These are phyloP conservation scores for Sebastolobus alascanus DNA, from an alignment of 2,797 vertebrate species.

Conservation along the genomic window DNA sequence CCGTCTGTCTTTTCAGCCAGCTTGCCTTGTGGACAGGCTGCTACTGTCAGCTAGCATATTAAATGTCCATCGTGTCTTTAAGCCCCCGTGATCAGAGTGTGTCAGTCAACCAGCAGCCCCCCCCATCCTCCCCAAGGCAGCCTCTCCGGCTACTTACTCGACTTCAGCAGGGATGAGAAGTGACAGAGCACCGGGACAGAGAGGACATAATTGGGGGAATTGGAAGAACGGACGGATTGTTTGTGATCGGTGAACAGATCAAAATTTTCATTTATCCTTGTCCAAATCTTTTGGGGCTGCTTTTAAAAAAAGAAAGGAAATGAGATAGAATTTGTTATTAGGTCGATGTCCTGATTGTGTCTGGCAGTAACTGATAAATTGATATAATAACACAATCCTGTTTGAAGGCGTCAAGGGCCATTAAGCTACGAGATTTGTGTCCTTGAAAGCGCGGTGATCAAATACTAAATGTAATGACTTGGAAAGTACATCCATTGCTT, in stretches of 20 bases:
- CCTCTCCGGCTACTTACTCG: slow-evolving; percentile 32
- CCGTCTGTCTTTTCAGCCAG: slow-evolving; percentile 41
- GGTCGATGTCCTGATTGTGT: slow-evolving; percentile 25
- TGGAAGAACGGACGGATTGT: slow-evolving; percentile 26
- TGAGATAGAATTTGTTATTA: slow-evolving; percentile 25
- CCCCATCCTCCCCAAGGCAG: neutral
- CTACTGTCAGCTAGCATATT: slow-evolving; percentile 56
- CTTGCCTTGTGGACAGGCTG: slow-evolving; percentile 39
- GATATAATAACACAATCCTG: slow-evolving; percentile 22
- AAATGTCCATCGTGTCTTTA: slow-evolving; percentile 67
- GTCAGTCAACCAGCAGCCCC: slow-evolving; percentile 51
- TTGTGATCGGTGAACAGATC: slow-evolving; percentile 43
- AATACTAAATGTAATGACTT: slow-evolving; percentile 54
- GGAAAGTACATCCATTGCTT: slow-evolving; percentile 51
- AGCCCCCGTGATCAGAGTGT: slow-evolving; percentile 56
- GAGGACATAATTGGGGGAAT: slow-evolving; percentile 53
- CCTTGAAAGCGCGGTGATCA: slow-evolving; percentile 53
- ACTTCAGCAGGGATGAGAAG: slow-evolving; percentile 62
- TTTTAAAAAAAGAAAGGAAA: slow-evolving; percentile 20
- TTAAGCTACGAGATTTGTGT: slow-evolving; percentile 42
- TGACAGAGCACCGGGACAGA: slow-evolving; percentile 59
- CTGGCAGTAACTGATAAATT: slow-evolving; percentile 36
- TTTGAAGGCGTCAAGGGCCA: slow-evolving; percentile 9
- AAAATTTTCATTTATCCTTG: slow-evolving; percentile 48
- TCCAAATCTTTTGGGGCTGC: slow-evolving; percentile 26